phyloP scores from a whole-genome alignment of 2,888 invertebrate genomes.

The Euplagia quadripunctaria region DNA sequence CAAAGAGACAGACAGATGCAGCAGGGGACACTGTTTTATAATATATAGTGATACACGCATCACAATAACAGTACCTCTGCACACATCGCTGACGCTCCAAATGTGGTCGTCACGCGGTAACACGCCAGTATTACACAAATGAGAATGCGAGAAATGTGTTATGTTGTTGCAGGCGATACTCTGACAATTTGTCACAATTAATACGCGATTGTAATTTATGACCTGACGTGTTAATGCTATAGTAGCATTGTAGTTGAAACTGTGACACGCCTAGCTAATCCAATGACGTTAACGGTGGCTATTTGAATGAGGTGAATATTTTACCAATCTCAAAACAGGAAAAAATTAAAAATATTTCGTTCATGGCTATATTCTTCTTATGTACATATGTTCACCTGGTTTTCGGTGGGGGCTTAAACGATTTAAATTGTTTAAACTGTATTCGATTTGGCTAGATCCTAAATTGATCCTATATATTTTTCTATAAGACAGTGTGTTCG shows the following conservation, averaged over 20 bases:
- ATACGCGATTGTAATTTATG: conserved; percentile 23
- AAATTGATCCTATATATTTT: too few species aligned
- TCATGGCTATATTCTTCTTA: neutral
- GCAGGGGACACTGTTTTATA: too few species aligned
- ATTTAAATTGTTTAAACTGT: neutral
- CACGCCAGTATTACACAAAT: conserved; percentile 9
- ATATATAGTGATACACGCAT: neutral
- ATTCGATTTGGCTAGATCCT: too few species aligned
- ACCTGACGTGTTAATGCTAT: conserved; percentile 17
- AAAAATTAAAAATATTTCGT: neutral
- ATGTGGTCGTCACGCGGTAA: conserved; percentile 4
- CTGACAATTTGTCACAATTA: conserved; percentile 21
- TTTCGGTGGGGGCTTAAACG: neutral
- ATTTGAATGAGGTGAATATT: neutral
- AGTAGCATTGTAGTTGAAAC: conserved; percentile 10
- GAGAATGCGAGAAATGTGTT: conserved; percentile 21
- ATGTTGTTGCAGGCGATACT: conserved; percentile 18
- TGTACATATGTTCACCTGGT: neutral
- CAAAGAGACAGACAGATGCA: too few species aligned
- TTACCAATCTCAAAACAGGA: neutral
- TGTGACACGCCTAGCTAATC: conserved; percentile 12
- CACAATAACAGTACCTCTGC: neutral
- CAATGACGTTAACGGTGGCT: conserved; percentile 2
- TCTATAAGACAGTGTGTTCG: too few species aligned
- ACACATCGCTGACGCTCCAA: neutral